Base-by-base conservation (phyloP, 2,888 invertebrate genomes). In the Terebella lapidaria region DNA sequence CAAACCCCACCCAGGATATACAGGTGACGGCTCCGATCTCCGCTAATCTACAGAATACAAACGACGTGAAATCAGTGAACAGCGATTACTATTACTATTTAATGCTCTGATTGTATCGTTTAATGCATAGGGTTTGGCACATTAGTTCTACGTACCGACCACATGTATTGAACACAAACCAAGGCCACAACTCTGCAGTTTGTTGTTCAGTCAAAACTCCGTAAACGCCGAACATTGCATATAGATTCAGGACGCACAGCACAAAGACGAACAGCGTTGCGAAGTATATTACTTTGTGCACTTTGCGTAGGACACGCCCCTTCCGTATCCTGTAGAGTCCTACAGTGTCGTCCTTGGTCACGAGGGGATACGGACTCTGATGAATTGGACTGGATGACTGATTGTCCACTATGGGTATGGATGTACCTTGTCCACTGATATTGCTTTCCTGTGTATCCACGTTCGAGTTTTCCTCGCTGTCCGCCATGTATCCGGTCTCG, bases 121-220 rank as follows among this genome's bases (percentile, higher is more conserved):
- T n/a, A n/a, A n/a, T n/a, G n/a, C n/a, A n/a, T n/a, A n/a, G n/a
- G n/a, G n/a, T n/a, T n/a, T n/a, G n/a, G n/a, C n/a, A n/a, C n/a
- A n/a, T n/a, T 35, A 18, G 35, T 18, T 35, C 10, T 18, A 24
- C 53, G 25, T 57, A 73, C 73, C 72, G 70, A 58, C 60, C 65
- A 2, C 70, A 68, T 2, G 85, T 85, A 69, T 86, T 85, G 68
- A 84, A 84, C 27, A 82, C 71, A 54, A 85, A 79, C 86, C 86
- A 86, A 0, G 84, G 83, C 84, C 84, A 83, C 10, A 84, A 81
- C 55, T 82, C 78, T 35, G 78, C 69, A 26, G 63, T 51, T 69
- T 60, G 74, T 72, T 68, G 61, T 51, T 61, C 62, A 55, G 74
- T 72, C 49, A 77, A 68, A 26, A 79, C 71, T 2, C 85, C 84